Base-by-base conservation (phyloP, 2,888 invertebrate genomes). In the Ecliptopera silaceata region DNA sequence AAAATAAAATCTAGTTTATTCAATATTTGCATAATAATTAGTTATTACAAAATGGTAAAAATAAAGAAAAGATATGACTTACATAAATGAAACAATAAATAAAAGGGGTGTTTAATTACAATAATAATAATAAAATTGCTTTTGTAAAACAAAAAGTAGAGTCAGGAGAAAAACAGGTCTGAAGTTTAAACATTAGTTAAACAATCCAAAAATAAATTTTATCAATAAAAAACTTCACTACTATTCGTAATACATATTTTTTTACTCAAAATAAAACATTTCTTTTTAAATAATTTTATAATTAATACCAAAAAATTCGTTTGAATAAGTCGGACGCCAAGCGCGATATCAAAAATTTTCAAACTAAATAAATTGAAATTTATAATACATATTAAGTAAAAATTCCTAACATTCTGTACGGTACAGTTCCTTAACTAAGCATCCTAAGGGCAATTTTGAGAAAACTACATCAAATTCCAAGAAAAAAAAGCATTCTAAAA, bases 401-500 rank as follows among this genome's bases (percentile, higher is more conserved):
- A 55, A 38, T 20, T 46, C 11, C 12, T 5, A 34, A 51, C 45
- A 49, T 46, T 44, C 3, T 3, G 8, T 15, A 54, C 41, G n/a
- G 45, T 42, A 22, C 10, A 53, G 29, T 15, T 13, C 34, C 20
- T 38, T 12, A 17, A 12, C 49, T 38, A 8, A 20, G 4, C 10
- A 22, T 26, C 49, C 38, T 51, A 20, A 50, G 43, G 54, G 61
- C 47, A 4, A 12, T 77, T 72, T 67, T 55, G 48, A 61, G 72
- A 75, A 77, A 75, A 66, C 44, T 46, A 46, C 42, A 36, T 36
- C 41, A 22, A 62, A 62, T 78, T 76, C 73, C 42, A 3, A 63
- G 69, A 75, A 78, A 69, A 69, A 68, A 68, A 65, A 63, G 34
- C 53, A 54, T 49, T 68, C 70, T 70, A 70, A 73, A 77, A 72